Evolutionary conservation across 2,113 vertebrate genomes (phyloP).

Genomic region (Trichechus manatus): DNA sequence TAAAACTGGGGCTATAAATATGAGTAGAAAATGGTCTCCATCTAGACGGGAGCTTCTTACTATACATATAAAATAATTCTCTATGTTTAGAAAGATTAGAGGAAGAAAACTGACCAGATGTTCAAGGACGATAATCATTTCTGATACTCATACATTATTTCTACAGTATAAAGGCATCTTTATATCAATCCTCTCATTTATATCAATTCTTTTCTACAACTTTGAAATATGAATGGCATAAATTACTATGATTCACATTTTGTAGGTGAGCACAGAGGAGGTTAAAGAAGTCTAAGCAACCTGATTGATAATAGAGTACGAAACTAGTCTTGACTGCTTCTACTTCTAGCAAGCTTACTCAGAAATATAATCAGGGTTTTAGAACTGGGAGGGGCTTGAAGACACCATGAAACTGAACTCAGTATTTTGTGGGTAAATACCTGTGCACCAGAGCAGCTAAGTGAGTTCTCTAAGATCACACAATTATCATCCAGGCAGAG

Average conservation of each 20-base stretch:
- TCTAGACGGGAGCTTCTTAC: neutral
- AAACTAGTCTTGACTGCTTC: neutral
- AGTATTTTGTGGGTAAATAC: neutral
- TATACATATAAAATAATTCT: neutral
- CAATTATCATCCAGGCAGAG: neutral
- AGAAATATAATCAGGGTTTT: neutral
- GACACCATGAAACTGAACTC: neutral
- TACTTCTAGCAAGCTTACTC: neutral
- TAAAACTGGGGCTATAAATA: neutral
- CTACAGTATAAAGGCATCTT: neutral
- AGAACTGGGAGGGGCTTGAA: no score
- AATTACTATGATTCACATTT: neutral
- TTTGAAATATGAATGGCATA: neutral
- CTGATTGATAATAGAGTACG: neutral
- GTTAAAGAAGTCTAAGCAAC: neutral
- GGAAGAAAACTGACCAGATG: neutral
- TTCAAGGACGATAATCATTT: neutral
- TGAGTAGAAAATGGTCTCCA: neutral
- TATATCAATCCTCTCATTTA: neutral
- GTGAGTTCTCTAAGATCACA: neutral
- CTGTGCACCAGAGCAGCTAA: neutral
- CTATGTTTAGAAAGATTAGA: neutral
- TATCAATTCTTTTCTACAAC: neutral
- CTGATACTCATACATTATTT: neutral
- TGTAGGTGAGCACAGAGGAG: neutral